These are phyloP conservation scores for Pristionchus mayeri DNA, from an alignment of 2,888 invertebrate genomes.

Conservation along the genomic window DNA sequence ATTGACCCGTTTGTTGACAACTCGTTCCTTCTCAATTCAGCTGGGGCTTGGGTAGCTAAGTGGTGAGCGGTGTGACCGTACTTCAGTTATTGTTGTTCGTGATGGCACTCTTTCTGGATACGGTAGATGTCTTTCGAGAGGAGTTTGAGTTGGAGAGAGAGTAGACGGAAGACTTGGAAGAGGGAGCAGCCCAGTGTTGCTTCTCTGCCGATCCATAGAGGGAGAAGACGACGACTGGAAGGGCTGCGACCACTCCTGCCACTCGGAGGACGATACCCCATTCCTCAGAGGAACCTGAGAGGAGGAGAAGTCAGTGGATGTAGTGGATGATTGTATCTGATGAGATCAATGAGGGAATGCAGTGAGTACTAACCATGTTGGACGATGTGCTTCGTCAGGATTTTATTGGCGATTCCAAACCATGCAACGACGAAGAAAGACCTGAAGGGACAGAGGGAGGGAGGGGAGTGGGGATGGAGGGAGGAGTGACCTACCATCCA, in stretches of 20 bases:
- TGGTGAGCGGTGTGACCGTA: not conserved
- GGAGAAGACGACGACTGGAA: constrained; percentile 70
- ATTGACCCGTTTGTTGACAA: not conserved
- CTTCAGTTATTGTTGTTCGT: constrained; percentile 2
- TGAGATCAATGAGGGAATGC: not conserved
- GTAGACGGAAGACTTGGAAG: constrained; percentile 64
- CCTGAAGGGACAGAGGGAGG: constrained; percentile 44
- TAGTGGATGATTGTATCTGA: too few relatives aligned
- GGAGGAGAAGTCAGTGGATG: not conserved
- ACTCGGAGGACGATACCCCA: constrained; percentile 73
- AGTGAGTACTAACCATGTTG: constrained; percentile 69
- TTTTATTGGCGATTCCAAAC: constrained; percentile 73
- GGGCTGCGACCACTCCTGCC: constrained; percentile 70
- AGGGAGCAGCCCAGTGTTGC: constrained; percentile 73
- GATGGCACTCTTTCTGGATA: constrained; percentile 33
- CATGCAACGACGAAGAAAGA: constrained; percentile 61
- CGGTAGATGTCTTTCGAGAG: constrained; percentile 30
- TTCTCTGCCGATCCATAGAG: constrained; percentile 72
- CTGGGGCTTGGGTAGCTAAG: not conserved
- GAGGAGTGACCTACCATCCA: constrained; percentile 57
- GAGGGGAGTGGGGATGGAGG: not conserved
- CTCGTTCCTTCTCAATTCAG: not conserved
- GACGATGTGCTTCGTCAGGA: constrained; percentile 73
- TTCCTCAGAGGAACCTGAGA: constrained; percentile 62
- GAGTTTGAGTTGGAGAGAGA: constrained; percentile 56